A percentile compares a stretch with the other conserved stretches of the same genome.
Conservation (phyloP, 2,113 vertebrate genomes). For the Lepisosteus oculatus region DNA sequence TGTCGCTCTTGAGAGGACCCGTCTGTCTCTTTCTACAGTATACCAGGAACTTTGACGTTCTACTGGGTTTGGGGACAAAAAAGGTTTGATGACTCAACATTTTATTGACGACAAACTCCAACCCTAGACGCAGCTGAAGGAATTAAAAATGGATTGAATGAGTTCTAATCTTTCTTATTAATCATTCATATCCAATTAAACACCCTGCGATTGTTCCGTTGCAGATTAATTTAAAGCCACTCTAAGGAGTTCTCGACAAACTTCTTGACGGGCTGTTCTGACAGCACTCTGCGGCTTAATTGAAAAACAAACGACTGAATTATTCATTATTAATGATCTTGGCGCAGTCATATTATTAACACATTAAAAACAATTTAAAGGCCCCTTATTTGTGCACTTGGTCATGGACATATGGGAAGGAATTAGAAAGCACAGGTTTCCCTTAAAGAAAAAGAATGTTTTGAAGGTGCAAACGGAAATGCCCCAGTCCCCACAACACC, state of each 20-base stretch:
- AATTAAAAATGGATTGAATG: too few species aligned
- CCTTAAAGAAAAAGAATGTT: too few species aligned
- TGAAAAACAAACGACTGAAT: slow-evolving; percentile 12
- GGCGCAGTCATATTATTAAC: neutral
- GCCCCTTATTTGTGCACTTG: neutral
- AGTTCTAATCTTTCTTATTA: neutral
- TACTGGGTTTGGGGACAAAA: too few species aligned
- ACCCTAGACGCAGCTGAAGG: too few species aligned
- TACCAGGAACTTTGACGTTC: too few species aligned
- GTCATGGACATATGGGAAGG: neutral
- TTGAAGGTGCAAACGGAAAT: too few species aligned
- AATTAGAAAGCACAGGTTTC: neutral
- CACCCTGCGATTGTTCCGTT: slow-evolving; percentile 5
- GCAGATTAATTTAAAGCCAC: slow-evolving; percentile 23
- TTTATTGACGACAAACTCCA: too few species aligned
- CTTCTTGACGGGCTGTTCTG: slow-evolving; percentile 4
- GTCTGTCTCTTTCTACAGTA: too few species aligned
- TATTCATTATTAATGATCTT: slow-evolving; percentile 17
- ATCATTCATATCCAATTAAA: slow-evolving; percentile 15
- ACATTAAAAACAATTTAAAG: neutral
- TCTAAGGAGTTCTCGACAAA: slow-evolving; percentile 16
- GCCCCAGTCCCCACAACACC: too few species aligned
- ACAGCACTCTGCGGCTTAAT: neutral
- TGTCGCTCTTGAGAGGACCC: too few species aligned
- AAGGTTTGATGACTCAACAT: too few species aligned